phyloP scores from a whole-genome alignment of 2,888 invertebrate genomes.

The Philonicus albiceps region DNA sequence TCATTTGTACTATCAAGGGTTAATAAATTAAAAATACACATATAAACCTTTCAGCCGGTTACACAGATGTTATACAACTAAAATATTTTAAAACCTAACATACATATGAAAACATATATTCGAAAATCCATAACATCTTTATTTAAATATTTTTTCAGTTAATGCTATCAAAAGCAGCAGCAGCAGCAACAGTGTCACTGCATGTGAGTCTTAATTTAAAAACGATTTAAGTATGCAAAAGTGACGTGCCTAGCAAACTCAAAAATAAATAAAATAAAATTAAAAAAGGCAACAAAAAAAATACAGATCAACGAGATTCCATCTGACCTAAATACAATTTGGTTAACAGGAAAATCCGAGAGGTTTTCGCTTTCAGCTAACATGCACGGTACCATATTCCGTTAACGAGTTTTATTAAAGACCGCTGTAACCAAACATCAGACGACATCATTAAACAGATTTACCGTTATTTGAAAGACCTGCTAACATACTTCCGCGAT shows the following conservation, averaged over 20 bases:
- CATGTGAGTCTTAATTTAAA: neutral
- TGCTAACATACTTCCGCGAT: conserved; percentile 65
- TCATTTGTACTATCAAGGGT: too few species aligned
- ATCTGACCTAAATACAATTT: conserved; percentile 35
- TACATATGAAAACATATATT: neutral
- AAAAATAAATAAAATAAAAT: neutral
- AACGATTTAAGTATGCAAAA: neutral
- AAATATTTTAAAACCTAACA: neutral
- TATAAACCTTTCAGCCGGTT: too few species aligned
- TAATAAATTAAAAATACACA: too few species aligned
- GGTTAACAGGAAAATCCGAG: conserved; percentile 33
- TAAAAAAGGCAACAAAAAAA: too few species aligned
- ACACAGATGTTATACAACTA: too few species aligned
- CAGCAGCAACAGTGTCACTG: neutral
- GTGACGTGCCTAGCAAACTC: neutral
- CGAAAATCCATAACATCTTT: neutral
- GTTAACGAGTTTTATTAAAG: conserved; percentile 26
- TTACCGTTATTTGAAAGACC: conserved; percentile 64
- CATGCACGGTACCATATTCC: conserved; percentile 13
- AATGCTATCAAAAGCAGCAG: neutral
- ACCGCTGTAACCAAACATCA: conserved; percentile 47
- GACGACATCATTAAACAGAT: conserved; percentile 49
- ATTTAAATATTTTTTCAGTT: neutral
- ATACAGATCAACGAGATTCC: neutral
- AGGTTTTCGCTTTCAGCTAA: conserved; percentile 48